Evolutionary conservation across 2,888 invertebrate genomes (phyloP).

Genomic region (Eilema depressum): DNA sequence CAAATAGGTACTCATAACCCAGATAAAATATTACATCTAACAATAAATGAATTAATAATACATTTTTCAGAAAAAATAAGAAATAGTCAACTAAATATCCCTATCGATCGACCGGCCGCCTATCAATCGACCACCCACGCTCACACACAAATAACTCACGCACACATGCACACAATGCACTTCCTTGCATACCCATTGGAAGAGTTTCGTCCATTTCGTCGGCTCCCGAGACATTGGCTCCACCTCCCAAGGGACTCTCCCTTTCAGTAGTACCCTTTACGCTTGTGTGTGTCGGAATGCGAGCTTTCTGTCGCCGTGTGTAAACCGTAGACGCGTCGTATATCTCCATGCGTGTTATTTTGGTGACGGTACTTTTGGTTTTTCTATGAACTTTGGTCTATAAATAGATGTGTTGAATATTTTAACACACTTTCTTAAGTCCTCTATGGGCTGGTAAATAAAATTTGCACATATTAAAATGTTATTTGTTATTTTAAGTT

Average conservation of each 20-base stretch:
- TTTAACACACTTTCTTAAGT: slow-evolving; percentile 28
- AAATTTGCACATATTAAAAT: slow-evolving; percentile 21
- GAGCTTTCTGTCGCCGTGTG: slow-evolving; percentile 58
- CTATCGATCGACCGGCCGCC: slow-evolving; percentile 62
- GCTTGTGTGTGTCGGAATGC: slow-evolving; percentile 59
- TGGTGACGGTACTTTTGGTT: slow-evolving; percentile 55
- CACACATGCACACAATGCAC: slow-evolving; percentile 72
- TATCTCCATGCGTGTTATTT: slow-evolving; percentile 71
- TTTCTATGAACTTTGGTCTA: slow-evolving; percentile 67
- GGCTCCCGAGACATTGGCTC: slow-evolving; percentile 81
- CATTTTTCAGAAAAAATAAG: too few relatives aligned
- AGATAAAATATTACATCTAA: too few relatives aligned
- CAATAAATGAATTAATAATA: not conserved
- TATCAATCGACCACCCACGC: slow-evolving; percentile 67
- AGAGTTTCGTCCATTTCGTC: slow-evolving; percentile 80
- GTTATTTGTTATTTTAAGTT: not conserved
- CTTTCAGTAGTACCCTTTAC: slow-evolving; percentile 66
- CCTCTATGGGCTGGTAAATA: slow-evolving; percentile 12
- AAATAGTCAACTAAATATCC: slow-evolving; percentile 38
- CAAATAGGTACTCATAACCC: too few relatives aligned
- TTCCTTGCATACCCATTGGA: slow-evolving; percentile 84
- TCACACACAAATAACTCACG: slow-evolving; percentile 46
- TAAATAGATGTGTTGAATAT: slow-evolving; percentile 44
- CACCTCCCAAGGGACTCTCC: slow-evolving; percentile 86
- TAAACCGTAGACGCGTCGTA: slow-evolving; percentile 59